phyloP scores from a whole-genome alignment of 2,888 invertebrate genomes.

The Teleiodes luculella region DNA sequence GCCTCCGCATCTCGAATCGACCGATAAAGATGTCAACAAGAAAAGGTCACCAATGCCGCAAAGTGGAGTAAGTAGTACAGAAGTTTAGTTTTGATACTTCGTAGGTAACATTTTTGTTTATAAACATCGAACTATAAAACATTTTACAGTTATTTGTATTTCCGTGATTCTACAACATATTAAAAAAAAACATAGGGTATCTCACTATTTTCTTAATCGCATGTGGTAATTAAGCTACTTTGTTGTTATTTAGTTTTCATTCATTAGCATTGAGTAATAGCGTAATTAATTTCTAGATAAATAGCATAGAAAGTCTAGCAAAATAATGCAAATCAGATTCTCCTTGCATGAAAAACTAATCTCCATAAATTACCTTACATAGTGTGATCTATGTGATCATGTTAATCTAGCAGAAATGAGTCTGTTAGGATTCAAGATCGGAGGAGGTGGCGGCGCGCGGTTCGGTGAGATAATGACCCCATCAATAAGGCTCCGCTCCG shows the following conservation, averaged over 20 bases:
- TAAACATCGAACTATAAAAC: not conserved
- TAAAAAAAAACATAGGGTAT: too few relatives aligned
- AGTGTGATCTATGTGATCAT: not conserved
- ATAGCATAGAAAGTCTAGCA: too few relatives aligned
- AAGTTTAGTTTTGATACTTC: constrained; percentile 10
- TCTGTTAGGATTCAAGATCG: constrained; percentile 17
- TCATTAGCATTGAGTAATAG: too few relatives aligned
- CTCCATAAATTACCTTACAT: not conserved
- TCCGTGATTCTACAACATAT: too few relatives aligned
- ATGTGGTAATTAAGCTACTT: too few relatives aligned
- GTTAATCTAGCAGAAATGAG: constrained; percentile 14
- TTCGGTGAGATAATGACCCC: constrained; percentile 26
- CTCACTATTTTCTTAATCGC: too few relatives aligned
- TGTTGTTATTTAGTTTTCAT: too few relatives aligned
- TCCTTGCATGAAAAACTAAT: not conserved
- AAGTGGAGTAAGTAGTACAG: constrained; percentile 24
- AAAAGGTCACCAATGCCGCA: constrained; percentile 57
- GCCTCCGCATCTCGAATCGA: constrained; percentile 69
- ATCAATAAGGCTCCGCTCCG: constrained; percentile 25
- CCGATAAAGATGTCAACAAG: constrained; percentile 73
- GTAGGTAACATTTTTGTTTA: not conserved
- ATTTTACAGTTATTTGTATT: not conserved
- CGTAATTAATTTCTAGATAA: too few relatives aligned
- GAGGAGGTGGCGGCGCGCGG: constrained; percentile 11
- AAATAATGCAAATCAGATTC: not conserved